Evolutionary conservation across 1,140 invertebrate species (phyloP).

Genomic region (Ostrea denselamellosa): DNA sequence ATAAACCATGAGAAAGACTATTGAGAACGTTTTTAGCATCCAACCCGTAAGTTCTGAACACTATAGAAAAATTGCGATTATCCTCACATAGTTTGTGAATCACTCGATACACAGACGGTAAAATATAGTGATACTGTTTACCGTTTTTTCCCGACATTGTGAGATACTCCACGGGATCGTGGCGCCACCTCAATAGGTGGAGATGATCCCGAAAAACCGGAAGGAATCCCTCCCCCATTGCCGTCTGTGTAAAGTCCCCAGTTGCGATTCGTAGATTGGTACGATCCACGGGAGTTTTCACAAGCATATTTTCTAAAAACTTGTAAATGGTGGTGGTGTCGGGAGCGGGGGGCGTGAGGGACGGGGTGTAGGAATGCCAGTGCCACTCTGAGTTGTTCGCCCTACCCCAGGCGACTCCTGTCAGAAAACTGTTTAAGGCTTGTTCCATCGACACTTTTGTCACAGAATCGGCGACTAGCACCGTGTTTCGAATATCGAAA

Average conservation of each 20-base stretch:
- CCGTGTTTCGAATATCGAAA: conserved; percentile 76
- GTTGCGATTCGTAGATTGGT: conserved; percentile 66
- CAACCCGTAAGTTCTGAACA: conserved; percentile 75
- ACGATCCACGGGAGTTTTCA: conserved; percentile 69
- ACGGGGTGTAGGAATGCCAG: conserved; percentile 69
- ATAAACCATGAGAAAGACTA: conserved; percentile 66
- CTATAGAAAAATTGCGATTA: conserved; percentile 72
- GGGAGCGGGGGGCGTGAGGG: conserved; percentile 63
- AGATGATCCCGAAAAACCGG: conserved; percentile 70
- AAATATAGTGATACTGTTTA: conserved; percentile 75
- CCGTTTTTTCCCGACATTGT: conserved; percentile 71
- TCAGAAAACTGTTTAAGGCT: conserved; percentile 75
- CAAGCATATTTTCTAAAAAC: conserved; percentile 71
- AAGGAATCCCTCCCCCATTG: conserved; percentile 66
- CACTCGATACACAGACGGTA: conserved; percentile 74
- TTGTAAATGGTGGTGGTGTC: conserved; percentile 74
- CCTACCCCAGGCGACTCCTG: conserved; percentile 75
- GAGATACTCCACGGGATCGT: conserved; percentile 55
- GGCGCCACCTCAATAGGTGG: conserved; percentile 65
- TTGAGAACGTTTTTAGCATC: conserved; percentile 74
- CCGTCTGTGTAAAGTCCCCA: conserved; percentile 71
- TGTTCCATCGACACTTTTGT: conserved; percentile 76
- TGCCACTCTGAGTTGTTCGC: conserved; percentile 63
- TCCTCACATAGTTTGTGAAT: conserved; percentile 67
- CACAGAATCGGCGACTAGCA: conserved; percentile 76